phyloP scores from a whole-genome alignment of 1,140 invertebrate species.

The Drosophila teissieri region DNA sequence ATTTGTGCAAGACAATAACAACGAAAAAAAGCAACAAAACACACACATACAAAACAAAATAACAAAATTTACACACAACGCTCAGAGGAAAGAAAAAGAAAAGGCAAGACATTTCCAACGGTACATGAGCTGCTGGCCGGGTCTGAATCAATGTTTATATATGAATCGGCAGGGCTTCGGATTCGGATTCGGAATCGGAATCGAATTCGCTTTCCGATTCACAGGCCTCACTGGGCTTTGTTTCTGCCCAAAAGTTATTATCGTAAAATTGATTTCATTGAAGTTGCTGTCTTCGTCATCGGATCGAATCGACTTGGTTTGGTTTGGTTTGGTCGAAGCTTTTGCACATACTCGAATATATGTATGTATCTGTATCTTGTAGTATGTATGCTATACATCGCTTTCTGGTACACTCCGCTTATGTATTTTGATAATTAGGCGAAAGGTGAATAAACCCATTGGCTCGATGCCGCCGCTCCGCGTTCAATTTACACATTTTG shows the following conservation, averaged over 20 bases:
- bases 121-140: slow-evolving; percentile 55
- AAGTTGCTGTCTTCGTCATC: slow-evolving; percentile 55
- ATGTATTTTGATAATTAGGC: slow-evolving; percentile 83
- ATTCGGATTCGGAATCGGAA: slow-evolving; percentile 17
- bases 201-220: slow-evolving; percentile 1
- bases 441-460: slow-evolving; percentile 77
- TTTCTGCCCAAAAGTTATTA: slow-evolving; percentile 68
- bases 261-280: slow-evolving; percentile 83
- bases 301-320: not conserved
- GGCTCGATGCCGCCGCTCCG: slow-evolving; percentile 48
- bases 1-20: slow-evolving; percentile 80
- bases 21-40: slow-evolving; percentile 63
- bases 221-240: slow-evolving; percentile 50
- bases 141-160: slow-evolving; percentile 70
- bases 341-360: slow-evolving; percentile 46
- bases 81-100: slow-evolving; percentile 70
- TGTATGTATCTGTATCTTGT: slow-evolving; percentile 3
- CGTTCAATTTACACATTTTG: slow-evolving; percentile 71
- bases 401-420: slow-evolving; percentile 67
- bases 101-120: slow-evolving; percentile 82
- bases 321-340: slow-evolving; percentile 30
- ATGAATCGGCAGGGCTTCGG: slow-evolving; percentile 74
- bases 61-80: slow-evolving; percentile 57
- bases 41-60: slow-evolving; percentile 47
- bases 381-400: slow-evolving; percentile 1